Conservation (phyloP, 2,888 invertebrate species). For the Callimorpha dominula region DNA sequence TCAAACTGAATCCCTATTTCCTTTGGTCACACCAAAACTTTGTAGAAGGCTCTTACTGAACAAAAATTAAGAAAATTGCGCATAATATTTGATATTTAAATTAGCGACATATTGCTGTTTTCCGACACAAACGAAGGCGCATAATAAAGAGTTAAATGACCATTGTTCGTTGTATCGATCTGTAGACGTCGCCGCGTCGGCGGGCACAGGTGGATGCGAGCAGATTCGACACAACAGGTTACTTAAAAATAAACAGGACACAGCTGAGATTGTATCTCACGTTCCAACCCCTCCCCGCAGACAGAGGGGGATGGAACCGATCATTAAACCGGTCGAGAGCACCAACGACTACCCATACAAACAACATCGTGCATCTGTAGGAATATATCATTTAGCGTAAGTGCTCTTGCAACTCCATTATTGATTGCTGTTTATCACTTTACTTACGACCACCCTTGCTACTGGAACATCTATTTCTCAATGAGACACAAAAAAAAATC, state of each 20-base stretch:
- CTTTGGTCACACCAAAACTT: no score
- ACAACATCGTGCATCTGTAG: neutral
- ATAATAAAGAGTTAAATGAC: neutral
- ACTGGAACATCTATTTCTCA: neutral
- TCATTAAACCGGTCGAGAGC: constrained; percentile 57
- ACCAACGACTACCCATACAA: neutral
- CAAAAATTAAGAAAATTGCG: no score
- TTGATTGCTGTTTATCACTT: neutral
- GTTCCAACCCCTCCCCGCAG: constrained; percentile 26
- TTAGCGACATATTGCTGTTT: no score
- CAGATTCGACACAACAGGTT: constrained; percentile 70
- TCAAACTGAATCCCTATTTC: no score
- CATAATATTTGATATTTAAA: no score
- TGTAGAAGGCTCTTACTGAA: no score
- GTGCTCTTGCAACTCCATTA: neutral
- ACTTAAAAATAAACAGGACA: constrained; percentile 73
- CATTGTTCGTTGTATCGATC: neutral
- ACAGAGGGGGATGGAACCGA: constrained; percentile 31
- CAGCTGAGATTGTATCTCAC: constrained; percentile 60
- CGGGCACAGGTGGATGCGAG: constrained; percentile 48
- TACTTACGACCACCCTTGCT: neutral
- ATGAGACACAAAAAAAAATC: neutral
- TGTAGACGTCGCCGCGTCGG: constrained; percentile 2
- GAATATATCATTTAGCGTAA: neutral
- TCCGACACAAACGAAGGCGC: no score